Percentiles rank a stretch among this genome's conserved stretches.
These are phyloP conservation scores for Chydorus sphaericus DNA, from an alignment of 2,888 invertebrate species.

Conservation along the genomic window DNA sequence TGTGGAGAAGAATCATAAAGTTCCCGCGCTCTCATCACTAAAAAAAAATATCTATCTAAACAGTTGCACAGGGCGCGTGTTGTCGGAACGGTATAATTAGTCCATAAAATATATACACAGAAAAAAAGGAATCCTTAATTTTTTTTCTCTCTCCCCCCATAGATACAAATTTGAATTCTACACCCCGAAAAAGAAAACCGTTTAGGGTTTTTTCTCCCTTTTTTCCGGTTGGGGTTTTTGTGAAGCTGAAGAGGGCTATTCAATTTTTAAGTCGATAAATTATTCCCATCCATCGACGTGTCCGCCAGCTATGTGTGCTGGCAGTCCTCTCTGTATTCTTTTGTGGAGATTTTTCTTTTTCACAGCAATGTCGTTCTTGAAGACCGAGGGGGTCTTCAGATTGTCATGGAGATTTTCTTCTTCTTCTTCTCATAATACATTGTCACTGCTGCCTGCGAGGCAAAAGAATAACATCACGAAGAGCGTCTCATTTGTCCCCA, in stretches of 20 bases:
- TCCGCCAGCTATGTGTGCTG: background rate
- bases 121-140: background rate
- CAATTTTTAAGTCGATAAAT: slow-evolving; percentile 2
- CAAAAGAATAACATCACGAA: background rate
- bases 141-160: background rate
- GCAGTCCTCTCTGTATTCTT: background rate
- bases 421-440: background rate
- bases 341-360: background rate
- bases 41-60: no score
- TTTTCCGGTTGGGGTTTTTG: background rate
- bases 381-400: slow-evolving; percentile 1
- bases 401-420: slow-evolving; percentile 1
- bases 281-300: slow-evolving; percentile 5
- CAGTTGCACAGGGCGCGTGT: no score
- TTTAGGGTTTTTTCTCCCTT: background rate
- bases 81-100: no score
- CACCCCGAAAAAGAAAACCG: no score
- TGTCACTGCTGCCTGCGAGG: background rate
- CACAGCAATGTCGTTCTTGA: background rate
- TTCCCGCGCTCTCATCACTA: no score
- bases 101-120: background rate
- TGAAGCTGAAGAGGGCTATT: background rate
- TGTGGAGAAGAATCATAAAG: no score
- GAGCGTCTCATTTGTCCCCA: background rate
- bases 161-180: background rate